Percentiles rank a stretch among this genome's conserved stretches.
These are phyloP conservation scores for Andrena haemorrhoa DNA, from an alignment of 2,888 invertebrate species.

Conservation along the genomic window DNA sequence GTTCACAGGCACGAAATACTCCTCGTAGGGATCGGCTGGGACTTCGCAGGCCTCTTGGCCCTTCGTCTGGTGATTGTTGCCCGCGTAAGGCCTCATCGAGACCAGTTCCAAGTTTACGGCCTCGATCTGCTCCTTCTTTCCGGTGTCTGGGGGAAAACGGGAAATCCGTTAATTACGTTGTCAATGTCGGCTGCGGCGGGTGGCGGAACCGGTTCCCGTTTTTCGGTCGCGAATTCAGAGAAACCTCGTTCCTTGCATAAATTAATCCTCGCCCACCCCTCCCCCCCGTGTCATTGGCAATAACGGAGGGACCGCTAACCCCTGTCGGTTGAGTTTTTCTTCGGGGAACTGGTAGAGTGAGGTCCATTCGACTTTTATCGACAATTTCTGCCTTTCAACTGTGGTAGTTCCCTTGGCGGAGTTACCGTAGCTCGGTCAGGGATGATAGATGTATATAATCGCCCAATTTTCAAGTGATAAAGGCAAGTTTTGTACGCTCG, in stretches of 20 bases:
- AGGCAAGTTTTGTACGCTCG: neutral
- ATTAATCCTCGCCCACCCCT: constrained; percentile 19
- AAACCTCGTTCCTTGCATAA: constrained; percentile 52
- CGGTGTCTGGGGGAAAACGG: constrained; percentile 69
- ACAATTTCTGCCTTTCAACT: neutral
- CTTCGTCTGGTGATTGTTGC: constrained; percentile 85
- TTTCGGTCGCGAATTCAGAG: constrained; percentile 46
- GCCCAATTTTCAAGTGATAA: too few relatives aligned
- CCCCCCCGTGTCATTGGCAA: neutral
- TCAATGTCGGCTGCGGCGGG: constrained; percentile 18
- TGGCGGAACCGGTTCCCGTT: constrained; percentile 56
- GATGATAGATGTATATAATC: too few relatives aligned
- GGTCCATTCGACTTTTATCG: neutral
- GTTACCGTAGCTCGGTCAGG: too few relatives aligned
- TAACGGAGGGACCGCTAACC: neutral
- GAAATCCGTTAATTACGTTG: constrained; percentile 47
- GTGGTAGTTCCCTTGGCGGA: neutral
- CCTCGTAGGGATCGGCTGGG: constrained; percentile 91
- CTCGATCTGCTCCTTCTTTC: constrained; percentile 86
- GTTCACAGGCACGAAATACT: constrained; percentile 94
- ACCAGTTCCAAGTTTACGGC: constrained; percentile 93
- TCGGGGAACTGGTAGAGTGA: constrained; percentile 11
- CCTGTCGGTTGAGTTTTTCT: too few relatives aligned
- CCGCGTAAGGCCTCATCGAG: constrained; percentile 89
- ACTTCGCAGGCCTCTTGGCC: constrained; percentile 84